phyloP scores from a whole-genome alignment of 2,888 invertebrate genomes.

The Blera fallax region DNA sequence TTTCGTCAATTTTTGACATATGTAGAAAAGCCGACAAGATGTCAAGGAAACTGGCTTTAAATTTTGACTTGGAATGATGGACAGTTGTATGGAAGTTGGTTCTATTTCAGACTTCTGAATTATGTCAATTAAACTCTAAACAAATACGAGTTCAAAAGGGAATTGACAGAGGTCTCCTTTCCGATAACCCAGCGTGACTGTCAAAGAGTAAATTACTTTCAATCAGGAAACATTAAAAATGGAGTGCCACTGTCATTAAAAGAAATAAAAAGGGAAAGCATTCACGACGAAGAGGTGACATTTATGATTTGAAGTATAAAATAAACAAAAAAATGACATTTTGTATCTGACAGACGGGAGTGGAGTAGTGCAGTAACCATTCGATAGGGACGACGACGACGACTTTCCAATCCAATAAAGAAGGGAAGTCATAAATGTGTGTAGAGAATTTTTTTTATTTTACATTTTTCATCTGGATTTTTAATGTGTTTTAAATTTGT shows the following conservation, averaged over 20 bases:
- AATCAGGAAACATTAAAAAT: slow-evolving; percentile 56
- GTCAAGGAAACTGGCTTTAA: slow-evolving; percentile 25
- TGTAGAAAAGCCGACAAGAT: slow-evolving; percentile 16
- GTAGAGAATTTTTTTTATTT: neutral
- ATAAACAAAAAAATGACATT: slow-evolving; percentile 19
- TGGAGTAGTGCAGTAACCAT: neutral
- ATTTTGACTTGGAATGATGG: slow-evolving; percentile 29
- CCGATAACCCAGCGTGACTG: slow-evolving; percentile 33
- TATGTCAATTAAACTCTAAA: slow-evolving; percentile 50
- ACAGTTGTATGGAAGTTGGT: slow-evolving; percentile 14
- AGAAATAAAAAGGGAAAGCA: slow-evolving; percentile 18
- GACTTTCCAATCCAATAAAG: neutral
- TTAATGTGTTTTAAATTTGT: slow-evolving; percentile 15
- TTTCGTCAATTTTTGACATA: too few relatives aligned
- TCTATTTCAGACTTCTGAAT: slow-evolving; percentile 33
- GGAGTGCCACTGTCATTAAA: slow-evolving; percentile 42
- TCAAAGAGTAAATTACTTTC: slow-evolving; percentile 41
- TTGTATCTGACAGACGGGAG: neutral
- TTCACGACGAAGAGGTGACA: slow-evolving; percentile 1
- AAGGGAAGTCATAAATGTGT: neutral
- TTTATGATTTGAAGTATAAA: slow-evolving; percentile 1
- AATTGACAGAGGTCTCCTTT: slow-evolving; percentile 22
- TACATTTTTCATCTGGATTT: neutral
- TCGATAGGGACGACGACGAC: neutral
- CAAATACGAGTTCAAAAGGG: slow-evolving; percentile 3